phyloP scores from a whole-genome alignment of 2,797 vertebrate species.

The Esox masquinongy region DNA sequence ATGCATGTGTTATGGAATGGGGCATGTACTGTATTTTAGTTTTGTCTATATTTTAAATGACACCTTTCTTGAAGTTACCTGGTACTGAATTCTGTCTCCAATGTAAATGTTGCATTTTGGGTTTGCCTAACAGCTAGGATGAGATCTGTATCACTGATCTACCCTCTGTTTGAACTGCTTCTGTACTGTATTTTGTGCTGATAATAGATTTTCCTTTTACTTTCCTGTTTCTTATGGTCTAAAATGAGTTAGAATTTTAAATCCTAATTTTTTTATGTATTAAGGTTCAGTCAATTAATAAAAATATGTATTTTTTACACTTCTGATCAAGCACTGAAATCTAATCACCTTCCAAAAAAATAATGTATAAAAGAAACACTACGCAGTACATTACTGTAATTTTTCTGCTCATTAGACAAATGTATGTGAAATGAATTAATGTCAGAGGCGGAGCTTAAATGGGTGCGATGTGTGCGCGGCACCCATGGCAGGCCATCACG shows the following conservation, averaged over 20 bases:
- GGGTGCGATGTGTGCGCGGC: too few species aligned
- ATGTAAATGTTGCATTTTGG: not conserved
- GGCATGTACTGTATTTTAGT: not conserved
- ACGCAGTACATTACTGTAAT: not conserved
- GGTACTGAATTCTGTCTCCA: not conserved
- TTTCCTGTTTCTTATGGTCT: not conserved
- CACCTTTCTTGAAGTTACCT: not conserved
- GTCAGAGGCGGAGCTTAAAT: not conserved
- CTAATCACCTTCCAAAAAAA: not conserved
- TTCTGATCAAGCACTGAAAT: not conserved
- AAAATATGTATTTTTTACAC: slow-evolving; percentile 9
- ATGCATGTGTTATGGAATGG: not conserved
- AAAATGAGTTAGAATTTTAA: not conserved
- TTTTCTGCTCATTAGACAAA: not conserved
- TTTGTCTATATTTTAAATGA: not conserved
- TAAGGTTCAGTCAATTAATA: slow-evolving; percentile 3
- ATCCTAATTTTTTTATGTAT: not conserved
- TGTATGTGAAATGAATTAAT: not conserved
- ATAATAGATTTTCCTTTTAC: slow-evolving; percentile 18
- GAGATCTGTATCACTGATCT: slow-evolving; percentile 22
- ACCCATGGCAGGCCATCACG: too few species aligned
- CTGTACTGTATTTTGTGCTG: slow-evolving; percentile 16
- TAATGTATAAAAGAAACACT: not conserved
- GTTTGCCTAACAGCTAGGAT: slow-evolving; percentile 14
- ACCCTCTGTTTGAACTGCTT: slow-evolving; percentile 16